These are phyloP conservation scores for Cephus cinctus DNA, from an alignment of 1,140 invertebrate species.

Conservation along the genomic window DNA sequence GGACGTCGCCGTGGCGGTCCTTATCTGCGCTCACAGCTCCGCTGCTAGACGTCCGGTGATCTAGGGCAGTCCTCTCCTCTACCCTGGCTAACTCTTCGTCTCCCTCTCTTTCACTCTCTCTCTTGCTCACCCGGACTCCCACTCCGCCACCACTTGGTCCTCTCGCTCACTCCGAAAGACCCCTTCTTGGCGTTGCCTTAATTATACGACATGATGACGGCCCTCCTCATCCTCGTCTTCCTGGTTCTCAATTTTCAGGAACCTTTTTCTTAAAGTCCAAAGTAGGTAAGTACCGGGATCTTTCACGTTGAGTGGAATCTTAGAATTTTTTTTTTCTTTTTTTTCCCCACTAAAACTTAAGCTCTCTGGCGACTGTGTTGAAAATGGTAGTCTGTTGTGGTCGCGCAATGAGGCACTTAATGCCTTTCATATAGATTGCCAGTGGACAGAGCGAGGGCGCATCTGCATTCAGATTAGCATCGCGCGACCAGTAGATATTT, in stretches of 20 bases:
- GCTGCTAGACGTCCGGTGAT: constrained; percentile 55
- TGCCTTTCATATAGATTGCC: constrained; percentile 37
- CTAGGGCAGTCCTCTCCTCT: constrained; percentile 44
- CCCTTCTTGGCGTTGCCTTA: constrained; percentile 25
- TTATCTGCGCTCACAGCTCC: constrained; percentile 56
- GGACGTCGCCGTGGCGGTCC: constrained; percentile 54
- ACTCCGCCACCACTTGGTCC: neutral
- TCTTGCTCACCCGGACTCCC: constrained; percentile 9
- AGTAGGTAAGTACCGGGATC: neutral
- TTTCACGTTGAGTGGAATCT: no score
- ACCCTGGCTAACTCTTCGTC: constrained; percentile 12
- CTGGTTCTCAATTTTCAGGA: neutral
- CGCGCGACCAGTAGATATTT: constrained; percentile 35
- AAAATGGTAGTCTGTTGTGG: neutral
- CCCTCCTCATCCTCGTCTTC: constrained; percentile 2
- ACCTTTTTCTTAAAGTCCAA: neutral
- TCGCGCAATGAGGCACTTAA: constrained; percentile 17
- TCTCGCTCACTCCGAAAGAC: constrained; percentile 3
- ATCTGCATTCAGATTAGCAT: constrained; percentile 50
- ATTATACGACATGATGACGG: constrained; percentile 21
- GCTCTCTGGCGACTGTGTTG: constrained; percentile 14
- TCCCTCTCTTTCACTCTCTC: constrained; percentile 5
- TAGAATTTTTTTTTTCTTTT: no score
- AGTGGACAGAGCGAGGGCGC: constrained; percentile 26
- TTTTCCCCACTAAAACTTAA: no score